phyloP scores from a whole-genome alignment of 2,113 vertebrate species.

The Monopterus albus region DNA sequence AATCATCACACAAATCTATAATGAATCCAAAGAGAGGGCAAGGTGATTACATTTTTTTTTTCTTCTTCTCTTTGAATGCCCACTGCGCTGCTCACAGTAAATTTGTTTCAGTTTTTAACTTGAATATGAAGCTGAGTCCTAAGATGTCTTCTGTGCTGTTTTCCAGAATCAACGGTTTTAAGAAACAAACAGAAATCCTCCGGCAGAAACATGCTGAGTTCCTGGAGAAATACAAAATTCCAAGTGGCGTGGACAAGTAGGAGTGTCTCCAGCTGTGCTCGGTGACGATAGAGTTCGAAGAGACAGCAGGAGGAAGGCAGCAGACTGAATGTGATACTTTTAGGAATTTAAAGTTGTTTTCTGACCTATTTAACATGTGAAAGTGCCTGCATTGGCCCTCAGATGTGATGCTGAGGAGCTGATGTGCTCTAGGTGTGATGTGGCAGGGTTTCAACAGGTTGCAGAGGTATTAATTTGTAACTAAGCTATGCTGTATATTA shows the following conservation, averaged over 20 bases:
- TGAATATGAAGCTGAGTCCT: background rate
- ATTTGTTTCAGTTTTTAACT: background rate
- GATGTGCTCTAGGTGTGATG: background rate
- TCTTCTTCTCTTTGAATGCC: background rate
- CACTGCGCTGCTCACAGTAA: background rate
- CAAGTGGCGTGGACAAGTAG: slow-evolving; percentile 70
- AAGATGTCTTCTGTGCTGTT: slow-evolving; percentile 3
- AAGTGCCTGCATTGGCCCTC: background rate
- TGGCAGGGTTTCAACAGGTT: background rate
- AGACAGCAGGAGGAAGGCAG: slow-evolving; percentile 14
- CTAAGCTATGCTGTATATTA: background rate
- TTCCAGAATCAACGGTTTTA: slow-evolving; percentile 81
- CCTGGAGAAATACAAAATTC: slow-evolving; percentile 73
- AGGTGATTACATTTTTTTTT: slow-evolving; percentile 74
- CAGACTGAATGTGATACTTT: slow-evolving; percentile 19
- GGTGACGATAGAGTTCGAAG: background rate
- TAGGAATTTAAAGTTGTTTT: slow-evolving; percentile 21
- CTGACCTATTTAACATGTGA: background rate
- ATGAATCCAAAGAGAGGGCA: slow-evolving; percentile 85
- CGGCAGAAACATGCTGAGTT: slow-evolving; percentile 82
- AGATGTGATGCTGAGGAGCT: background rate
- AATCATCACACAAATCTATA: slow-evolving; percentile 86
- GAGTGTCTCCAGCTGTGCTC: slow-evolving; percentile 15
- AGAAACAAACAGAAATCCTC: slow-evolving; percentile 84
- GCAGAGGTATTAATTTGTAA: background rate